Evolutionary conservation across 2,113 vertebrate species (phyloP).

Genomic region (Protobothrops mucrosquamatus): DNA sequence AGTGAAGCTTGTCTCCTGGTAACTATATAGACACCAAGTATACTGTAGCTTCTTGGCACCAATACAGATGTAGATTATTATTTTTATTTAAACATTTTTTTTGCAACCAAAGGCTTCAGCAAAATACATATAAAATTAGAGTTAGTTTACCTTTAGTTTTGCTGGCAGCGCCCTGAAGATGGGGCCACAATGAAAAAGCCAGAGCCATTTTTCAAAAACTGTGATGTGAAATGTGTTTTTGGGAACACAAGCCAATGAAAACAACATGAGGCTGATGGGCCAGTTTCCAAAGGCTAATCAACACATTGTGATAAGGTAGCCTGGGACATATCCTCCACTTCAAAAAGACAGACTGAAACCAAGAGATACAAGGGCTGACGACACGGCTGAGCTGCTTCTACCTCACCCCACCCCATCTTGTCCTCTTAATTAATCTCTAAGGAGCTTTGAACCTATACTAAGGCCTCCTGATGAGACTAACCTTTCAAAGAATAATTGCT

Average conservation of each 20-base stretch:
- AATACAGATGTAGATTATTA: background rate
- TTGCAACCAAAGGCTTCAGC: background rate
- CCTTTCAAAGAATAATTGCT: slow-evolving; percentile 56
- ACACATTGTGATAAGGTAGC: background rate
- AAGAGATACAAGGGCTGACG: slow-evolving; percentile 14
- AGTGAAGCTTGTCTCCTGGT: background rate
- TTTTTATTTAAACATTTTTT: background rate
- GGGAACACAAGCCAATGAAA: background rate
- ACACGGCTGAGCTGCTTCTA: background rate
- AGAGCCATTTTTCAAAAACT: slow-evolving; percentile 14
- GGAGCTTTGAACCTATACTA: slow-evolving; percentile 44
- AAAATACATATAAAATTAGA: background rate
- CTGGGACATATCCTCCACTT: slow-evolving; percentile 2
- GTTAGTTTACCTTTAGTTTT: slow-evolving; percentile 30
- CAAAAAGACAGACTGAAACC: slow-evolving; percentile 39
- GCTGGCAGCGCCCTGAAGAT: slow-evolving; percentile 30
- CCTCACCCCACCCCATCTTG: background rate
- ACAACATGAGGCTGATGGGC: background rate
- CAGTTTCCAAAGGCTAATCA: background rate
- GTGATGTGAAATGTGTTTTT: slow-evolving; percentile 14
- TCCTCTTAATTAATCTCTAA: slow-evolving; percentile 31
- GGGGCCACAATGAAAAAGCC: slow-evolving; percentile 19
- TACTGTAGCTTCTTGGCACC: background rate
- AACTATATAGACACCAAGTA: background rate
- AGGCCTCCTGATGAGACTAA: slow-evolving; percentile 51